Evolutionary conservation across 2,797 vertebrate genomes (phyloP).

Genomic region (Anisognathus igniventris): DNA sequence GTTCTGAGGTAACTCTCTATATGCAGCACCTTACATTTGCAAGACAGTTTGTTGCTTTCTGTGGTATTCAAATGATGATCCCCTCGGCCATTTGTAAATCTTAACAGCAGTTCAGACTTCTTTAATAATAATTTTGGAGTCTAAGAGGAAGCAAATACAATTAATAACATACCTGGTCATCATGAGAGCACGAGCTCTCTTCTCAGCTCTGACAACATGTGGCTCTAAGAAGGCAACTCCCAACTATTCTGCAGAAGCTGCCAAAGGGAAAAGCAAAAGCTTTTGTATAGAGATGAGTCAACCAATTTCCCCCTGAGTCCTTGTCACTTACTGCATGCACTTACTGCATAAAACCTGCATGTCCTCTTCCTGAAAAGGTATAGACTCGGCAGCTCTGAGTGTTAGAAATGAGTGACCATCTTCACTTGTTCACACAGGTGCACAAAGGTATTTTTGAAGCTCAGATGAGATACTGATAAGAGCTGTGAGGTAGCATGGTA

Average conservation of each 20-base stretch:
- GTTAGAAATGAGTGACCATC: neutral
- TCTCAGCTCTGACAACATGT: neutral
- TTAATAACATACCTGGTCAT: neutral
- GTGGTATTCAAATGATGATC: neutral
- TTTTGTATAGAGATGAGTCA: neutral
- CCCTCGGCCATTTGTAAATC: neutral
- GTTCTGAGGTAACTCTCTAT: neutral
- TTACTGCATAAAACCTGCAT: neutral
- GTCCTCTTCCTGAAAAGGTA: neutral
- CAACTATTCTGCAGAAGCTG: neutral
- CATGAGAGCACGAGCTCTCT: rapidly evolving
- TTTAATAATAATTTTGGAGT: neutral
- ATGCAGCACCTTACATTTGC: neutral
- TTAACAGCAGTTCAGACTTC: neutral
- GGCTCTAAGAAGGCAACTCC: neutral
- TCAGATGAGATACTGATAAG: neutral
- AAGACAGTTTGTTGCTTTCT: neutral
- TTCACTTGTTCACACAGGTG: neutral
- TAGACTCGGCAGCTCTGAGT: neutral
- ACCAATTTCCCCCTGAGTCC: neutral
- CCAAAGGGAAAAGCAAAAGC: neutral
- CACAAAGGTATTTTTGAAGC: neutral
- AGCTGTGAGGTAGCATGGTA: neutral
- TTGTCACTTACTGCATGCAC: neutral
- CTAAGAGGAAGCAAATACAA: neutral